Evolutionary conservation across 2,113 vertebrate genomes (phyloP), one percentile per base, ranked within the genome.

Genomic region (Pundamilia nyererei): DNA sequence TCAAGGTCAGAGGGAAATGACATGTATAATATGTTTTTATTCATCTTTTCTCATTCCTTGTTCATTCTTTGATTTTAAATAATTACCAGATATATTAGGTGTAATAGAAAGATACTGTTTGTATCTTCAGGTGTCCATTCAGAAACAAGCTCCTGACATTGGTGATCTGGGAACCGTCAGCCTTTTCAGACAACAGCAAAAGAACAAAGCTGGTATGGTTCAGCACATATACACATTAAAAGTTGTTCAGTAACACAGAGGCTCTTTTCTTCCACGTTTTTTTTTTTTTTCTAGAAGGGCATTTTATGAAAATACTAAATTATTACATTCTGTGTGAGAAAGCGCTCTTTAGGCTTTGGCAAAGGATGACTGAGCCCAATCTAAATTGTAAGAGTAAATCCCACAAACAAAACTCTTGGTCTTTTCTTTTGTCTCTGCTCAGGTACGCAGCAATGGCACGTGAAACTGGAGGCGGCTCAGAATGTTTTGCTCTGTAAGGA

Each of bases 401-500:
- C 1, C 24, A 4, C 24, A 77, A 77, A 77, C 6, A 8, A 12
- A 77, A 19, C 42, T 75, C 7, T 7, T 12, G 47, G 21, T 21
- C 19, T 51, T 26, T 5, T 10, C 5, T 12, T 21, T n/a, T 5
- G n/a, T 26, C 14, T 19, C 19, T 14, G 1, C 10, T 26, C 93
- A 99, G 98, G 98, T 40, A 97, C 97, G 14, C 97, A 98, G 58
- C 95, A 96, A 19, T 99, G 99, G 99, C 98, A 99, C 53, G 96
- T 97, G 2, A 99, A 98, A 92, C 94, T 99, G 26, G 99, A 99
- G 88, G 97, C 98, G 0, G 98, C 99, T 35, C 99, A 99, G 92
- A 99, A 99, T 2, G 99, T 99, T 77, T 94, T 99, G 51, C 93
- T 99, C 4, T 99, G 99, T 93, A 99, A 99, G 94, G 99, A 99